Percentiles rank a stretch among this genome's conserved stretches.
Evolutionary conservation across 2,113 vertebrate species (phyloP).

Genomic region (Stigmatopora nigra): DNA sequence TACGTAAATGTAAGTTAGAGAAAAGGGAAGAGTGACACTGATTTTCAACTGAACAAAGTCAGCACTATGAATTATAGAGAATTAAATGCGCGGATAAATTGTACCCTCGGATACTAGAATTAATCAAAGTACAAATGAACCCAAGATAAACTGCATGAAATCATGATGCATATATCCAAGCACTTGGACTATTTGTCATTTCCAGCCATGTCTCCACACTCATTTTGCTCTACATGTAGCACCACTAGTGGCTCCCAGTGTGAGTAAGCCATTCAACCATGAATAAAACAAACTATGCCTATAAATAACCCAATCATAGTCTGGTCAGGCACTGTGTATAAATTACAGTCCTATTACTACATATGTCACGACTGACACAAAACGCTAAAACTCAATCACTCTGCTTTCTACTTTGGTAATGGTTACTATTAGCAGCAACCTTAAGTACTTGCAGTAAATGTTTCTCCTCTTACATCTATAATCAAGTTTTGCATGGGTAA

Average conservation of each 20-base stretch:
- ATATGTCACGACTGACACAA: conserved; percentile 32
- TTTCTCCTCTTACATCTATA: conserved; percentile 34
- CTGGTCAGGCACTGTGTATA: conserved; percentile 16
- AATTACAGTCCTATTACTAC: conserved; percentile 15
- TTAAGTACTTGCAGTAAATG: conserved; percentile 20
- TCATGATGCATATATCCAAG: not conserved
- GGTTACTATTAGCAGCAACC: conserved; percentile 8
- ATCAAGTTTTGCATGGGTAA: conserved; percentile 40
- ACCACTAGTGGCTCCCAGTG: conserved; percentile 17
- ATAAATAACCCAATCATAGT: conserved; percentile 50
- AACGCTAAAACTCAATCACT: conserved; percentile 18
- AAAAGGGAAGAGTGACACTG: conserved; percentile 11
- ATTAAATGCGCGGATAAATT: conserved; percentile 8
- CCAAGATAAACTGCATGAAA: not conserved
- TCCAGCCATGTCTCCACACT: conserved; percentile 3
- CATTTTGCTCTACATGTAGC: conserved; percentile 21
- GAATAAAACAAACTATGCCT: conserved; percentile 46
- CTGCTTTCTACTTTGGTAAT: conserved; percentile 7
- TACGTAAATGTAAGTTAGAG: conserved; percentile 64
- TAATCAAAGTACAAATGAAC: not conserved
- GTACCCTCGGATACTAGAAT: not conserved
- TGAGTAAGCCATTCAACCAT: conserved; percentile 40
- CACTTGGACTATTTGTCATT: not conserved
- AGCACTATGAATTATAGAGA: not conserved
- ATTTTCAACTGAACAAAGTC: conserved; percentile 7